A percentile compares a stretch with the other conserved stretches of the same genome.
Evolutionary conservation across 2,888 invertebrate species (phyloP).

Genomic region (Limnephilus rhombicus): DNA sequence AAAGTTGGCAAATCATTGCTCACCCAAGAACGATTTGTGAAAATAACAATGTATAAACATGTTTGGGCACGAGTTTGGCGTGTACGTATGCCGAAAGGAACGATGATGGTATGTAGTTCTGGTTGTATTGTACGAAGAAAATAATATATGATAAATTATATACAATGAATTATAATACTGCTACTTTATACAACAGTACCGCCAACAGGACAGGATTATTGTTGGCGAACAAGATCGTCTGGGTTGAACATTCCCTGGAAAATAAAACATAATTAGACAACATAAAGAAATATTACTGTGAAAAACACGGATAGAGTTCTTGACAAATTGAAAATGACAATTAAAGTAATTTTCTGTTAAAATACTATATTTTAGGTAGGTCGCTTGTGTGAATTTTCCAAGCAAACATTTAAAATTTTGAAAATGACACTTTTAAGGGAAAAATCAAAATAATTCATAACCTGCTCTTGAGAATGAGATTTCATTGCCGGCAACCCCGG

Average conservation of each 20-base stretch:
- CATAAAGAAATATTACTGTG: too few species aligned
- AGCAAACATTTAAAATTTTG: too few species aligned
- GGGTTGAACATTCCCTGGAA: conserved; percentile 92
- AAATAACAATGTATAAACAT: neutral
- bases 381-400: too few species aligned
- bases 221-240: conserved; percentile 85
- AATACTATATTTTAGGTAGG: too few species aligned
- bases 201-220: neutral
- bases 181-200: conserved; percentile 13
- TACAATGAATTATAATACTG: conserved; percentile 37
- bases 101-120: neutral
- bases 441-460: too few species aligned
- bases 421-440: too few species aligned
- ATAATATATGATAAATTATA: conserved; percentile 32
- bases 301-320: too few species aligned
- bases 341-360: too few species aligned
- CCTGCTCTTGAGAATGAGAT: too few species aligned
- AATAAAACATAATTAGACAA: conserved; percentile 66
- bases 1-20: neutral
- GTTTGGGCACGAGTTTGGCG: neutral
- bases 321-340: too few species aligned
- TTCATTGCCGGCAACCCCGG: too few species aligned
- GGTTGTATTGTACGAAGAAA: neutral
- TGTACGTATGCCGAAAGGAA: neutral
- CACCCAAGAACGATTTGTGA: neutral